Evolutionary conservation across 1,140 invertebrate genomes (phyloP).

Genomic region (Pectinophora gossypiella): DNA sequence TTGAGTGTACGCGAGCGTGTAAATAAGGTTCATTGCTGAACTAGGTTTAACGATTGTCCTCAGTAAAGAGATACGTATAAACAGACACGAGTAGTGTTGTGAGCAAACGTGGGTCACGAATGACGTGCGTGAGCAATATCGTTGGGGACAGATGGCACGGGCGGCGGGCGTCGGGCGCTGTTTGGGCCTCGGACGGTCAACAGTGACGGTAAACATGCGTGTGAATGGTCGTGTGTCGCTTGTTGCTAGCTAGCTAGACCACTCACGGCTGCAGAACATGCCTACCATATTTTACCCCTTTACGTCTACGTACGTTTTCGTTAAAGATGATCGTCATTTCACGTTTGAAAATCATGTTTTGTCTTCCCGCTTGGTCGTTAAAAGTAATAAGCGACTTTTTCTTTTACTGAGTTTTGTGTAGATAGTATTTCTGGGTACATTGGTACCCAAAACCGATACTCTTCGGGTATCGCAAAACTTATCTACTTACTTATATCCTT

Average conservation of each 20-base stretch:
- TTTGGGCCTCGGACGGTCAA: constrained; percentile 28
- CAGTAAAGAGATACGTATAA: constrained; percentile 18
- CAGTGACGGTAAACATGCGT: constrained; percentile 38
- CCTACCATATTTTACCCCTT: too few species aligned
- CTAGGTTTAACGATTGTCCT: not conserved
- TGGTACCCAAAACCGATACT: too few species aligned
- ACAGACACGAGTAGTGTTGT: constrained; percentile 31
- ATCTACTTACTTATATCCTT: too few species aligned
- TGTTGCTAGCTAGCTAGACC: not conserved
- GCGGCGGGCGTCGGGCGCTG: constrained; percentile 22
- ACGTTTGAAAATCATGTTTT: too few species aligned
- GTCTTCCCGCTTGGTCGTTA: too few species aligned
- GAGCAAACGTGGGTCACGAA: constrained; percentile 32
- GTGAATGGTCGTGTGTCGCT: constrained; percentile 36
- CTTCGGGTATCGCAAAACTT: too few species aligned
- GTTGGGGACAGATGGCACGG: constrained; percentile 30
- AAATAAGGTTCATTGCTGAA: constrained; percentile 2
- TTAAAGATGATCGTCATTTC: too few species aligned
- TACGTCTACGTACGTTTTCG: too few species aligned
- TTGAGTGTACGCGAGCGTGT: not conserved
- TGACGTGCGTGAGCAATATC: constrained; percentile 41
- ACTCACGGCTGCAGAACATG: too few species aligned
- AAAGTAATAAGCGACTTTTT: too few species aligned
- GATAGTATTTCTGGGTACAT: too few species aligned
- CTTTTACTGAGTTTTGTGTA: too few species aligned